phyloP scores from a whole-genome alignment of 2,888 invertebrate genomes.

The Parnassius orleans region DNA sequence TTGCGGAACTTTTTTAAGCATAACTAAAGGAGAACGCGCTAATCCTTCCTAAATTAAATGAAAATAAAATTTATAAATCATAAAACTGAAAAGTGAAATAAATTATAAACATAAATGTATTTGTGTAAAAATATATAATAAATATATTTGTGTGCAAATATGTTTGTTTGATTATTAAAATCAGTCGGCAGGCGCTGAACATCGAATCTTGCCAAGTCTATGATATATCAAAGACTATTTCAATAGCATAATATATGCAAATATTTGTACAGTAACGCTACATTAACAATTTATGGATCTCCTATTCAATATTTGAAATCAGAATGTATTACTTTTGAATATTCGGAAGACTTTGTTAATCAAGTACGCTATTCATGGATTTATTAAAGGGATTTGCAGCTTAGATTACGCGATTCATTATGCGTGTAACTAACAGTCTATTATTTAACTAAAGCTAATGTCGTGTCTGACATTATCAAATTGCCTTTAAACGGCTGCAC shows the following conservation, averaged over 20 bases:
- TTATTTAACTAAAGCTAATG: conserved; percentile 27
- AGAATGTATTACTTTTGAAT: conserved; percentile 18
- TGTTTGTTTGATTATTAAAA: no score
- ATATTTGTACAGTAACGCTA: no score
- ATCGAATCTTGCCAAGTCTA: no score
- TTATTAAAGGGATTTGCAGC: conserved; percentile 28
- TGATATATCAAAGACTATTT: not conserved
- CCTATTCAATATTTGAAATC: conserved; percentile 19
- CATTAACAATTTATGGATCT: not conserved
- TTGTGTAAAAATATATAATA: no score
- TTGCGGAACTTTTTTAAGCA: no score
- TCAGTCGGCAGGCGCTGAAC: no score
- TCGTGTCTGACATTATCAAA: conserved; percentile 26
- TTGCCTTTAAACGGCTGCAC: conserved; percentile 22
- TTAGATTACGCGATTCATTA: conserved; percentile 26
- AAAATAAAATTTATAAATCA: no score
- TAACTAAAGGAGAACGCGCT: no score
- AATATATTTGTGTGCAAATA: no score
- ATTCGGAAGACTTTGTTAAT: conserved; percentile 26
- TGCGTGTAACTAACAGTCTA: conserved; percentile 22
- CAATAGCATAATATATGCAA: not conserved
- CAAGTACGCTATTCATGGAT: conserved; percentile 23
- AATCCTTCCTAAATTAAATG: no score
- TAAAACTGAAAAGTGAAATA: no score
- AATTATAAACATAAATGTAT: no score